Evolutionary conservation across 1,140 invertebrate species (phyloP), one percentile per base, ranked within the genome.

Genomic region (Lucilia cuprina): DNA sequence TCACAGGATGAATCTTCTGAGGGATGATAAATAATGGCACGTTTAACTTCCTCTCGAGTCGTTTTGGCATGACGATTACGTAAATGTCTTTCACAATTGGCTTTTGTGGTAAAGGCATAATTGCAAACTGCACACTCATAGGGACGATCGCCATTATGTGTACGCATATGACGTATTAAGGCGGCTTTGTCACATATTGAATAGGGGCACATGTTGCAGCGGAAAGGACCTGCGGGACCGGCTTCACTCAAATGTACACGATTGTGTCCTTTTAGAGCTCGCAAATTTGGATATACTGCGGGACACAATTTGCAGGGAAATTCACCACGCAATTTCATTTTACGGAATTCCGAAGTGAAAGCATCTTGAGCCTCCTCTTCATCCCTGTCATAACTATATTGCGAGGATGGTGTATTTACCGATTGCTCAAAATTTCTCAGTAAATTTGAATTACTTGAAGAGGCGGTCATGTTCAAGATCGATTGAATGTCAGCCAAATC

Each of bases 101-200:
- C 94, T 91, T 99, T 99, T 0, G 98, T 99, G 2, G 98, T 99
- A 91, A 99, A 99, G 1, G 97, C 97, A 87, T 97, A 98, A 87
- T 97, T 97, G 91, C 98, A 99, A 2, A 98, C 93, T 0, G 95
- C 94, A 88, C 98, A 99, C 88, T 98, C 96, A 88, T 97, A 99
- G 0, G 98, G 98, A 5, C 97, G 93, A 87, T 99, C 97, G 0
- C 98, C 98, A 88, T 98, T 99, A 91, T 99, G 98, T 3, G 96
- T 96, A 85, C 97, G 93, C 94, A 99, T 95, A 90, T 99, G 96
- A 41, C 97, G 94, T 3, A 97, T 94, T 3, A 99, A 90, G 1
- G 97, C 97, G 12, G 96, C 96, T 89, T 99, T 98, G 87, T 99
- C 98, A 49, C 95, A 94, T 85, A 96, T 97, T 0, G 94, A 94